Percentiles rank a stretch among this genome's conserved stretches.
These are phyloP conservation scores for Silurus lanzhouensis DNA, from an alignment of 2,797 vertebrate genomes.

Conservation along the genomic window DNA sequence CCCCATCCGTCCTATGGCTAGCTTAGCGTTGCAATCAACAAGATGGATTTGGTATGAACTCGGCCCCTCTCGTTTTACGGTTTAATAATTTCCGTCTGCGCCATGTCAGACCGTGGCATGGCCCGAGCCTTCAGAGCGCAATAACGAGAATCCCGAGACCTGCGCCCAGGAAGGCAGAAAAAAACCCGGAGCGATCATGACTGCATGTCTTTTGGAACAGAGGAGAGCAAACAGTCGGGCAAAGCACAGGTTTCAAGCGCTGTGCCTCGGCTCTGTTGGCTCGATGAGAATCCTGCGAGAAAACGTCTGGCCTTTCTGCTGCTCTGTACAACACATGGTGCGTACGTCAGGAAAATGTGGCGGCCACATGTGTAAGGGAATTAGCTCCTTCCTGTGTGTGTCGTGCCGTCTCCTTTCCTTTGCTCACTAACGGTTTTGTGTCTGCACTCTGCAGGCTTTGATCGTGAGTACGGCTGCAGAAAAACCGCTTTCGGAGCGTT, in stretches of 20 bases:
- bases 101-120: background rate
- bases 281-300: background rate
- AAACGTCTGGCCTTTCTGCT: background rate
- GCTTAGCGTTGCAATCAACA: constrained; percentile 44
- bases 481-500: background rate
- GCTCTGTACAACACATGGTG: constrained; percentile 13
- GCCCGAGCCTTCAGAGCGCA: background rate
- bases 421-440: constrained; percentile 32
- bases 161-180: background rate
- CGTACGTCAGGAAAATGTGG: constrained; percentile 36
- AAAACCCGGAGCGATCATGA: background rate
- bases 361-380: constrained; percentile 41
- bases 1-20: constrained; percentile 37
- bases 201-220: background rate
- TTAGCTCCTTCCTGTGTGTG: constrained; percentile 44
- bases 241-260: no score
- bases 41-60: constrained; percentile 43
- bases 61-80: constrained; percentile 37
- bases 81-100: constrained; percentile 49
- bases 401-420: constrained; percentile 43
- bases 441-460: constrained; percentile 15
- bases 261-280: no score
- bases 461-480: constrained; percentile 6
- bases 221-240: background rate
- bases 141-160: constrained; percentile 21